Evolutionary conservation across 2,797 vertebrate species (phyloP), one percentile per base, ranked within the genome.

Genomic region (Melanotaenia trifasciata): DNA sequence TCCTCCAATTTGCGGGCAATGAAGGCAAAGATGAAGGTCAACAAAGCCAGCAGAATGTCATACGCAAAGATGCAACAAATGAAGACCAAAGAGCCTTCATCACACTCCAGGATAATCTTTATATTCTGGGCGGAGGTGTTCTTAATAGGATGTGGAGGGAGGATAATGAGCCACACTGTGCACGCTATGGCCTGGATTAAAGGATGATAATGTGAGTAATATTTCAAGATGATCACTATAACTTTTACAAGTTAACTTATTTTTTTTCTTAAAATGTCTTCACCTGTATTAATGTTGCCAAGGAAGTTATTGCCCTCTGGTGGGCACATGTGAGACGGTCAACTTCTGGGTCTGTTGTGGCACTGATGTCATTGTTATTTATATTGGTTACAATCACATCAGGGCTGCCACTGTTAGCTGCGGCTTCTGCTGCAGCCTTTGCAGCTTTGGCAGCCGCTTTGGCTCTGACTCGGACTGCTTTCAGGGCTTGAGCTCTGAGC

Each of bases 101-200:
- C 90, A 33, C 96, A 97, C 85, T 96, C 96, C 7, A 96, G 93
- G 78, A 96, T 96, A 67, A 97, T 96, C 90, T 95, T 97, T 40
- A 95, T 89, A 63, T 95, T 96, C 91, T 96, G 95, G 58, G 92
- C 88, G 0, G 95, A 95, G 20, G 93, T 96, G 93, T 96, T 96
- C 80, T 97, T 96, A 33, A 94, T 68, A 0, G 95, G 90, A 22
- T 87, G 85, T 0, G 95, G 96, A 4, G 96, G 95, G 6, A 93
- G 72, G 40, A 95, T 71, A 35, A 95, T 70, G 73, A 97, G 92
- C 94, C 95, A 97, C 68, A 95, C 93, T 0, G 90, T 90, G 75
- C 95, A 96, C 0, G 92, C 90, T 32, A 94, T 81, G 2, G 83
- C 92, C 92, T 96, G 89, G 5, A 78, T 0, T 28, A 14, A 67